Evolutionary conservation across 2,888 invertebrate species (phyloP).

Genomic region (Eilema sororculum): DNA sequence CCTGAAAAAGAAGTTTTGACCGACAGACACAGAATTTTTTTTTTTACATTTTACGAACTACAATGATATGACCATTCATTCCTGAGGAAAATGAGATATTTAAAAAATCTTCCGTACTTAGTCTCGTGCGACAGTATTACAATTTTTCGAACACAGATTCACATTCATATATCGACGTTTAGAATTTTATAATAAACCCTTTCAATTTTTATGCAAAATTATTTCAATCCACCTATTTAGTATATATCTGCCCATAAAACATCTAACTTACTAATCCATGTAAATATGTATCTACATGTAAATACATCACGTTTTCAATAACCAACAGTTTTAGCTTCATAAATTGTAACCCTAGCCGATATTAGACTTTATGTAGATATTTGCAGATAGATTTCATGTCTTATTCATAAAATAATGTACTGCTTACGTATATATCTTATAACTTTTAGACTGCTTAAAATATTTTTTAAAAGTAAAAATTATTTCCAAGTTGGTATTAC

Average conservation of each 20-base stretch:
- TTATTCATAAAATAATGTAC: slow-evolving; percentile 52
- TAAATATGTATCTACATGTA: too few species aligned
- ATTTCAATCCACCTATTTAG: too few species aligned
- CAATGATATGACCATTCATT: too few species aligned
- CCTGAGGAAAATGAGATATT: too few species aligned
- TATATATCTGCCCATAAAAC: slow-evolving; percentile 69
- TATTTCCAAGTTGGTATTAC: background rate
- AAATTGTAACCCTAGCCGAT: slow-evolving; percentile 83
- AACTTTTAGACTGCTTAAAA: slow-evolving; percentile 22
- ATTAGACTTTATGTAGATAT: slow-evolving; percentile 85
- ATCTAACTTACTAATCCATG: slow-evolving; percentile 72
- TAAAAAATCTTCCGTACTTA: too few species aligned
- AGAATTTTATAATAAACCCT: too few species aligned
- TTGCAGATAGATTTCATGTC: slow-evolving; percentile 60
- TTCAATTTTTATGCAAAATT: slow-evolving; percentile 50
- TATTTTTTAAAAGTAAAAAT: background rate
- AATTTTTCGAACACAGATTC: too few species aligned
- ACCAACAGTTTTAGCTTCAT: slow-evolving; percentile 87
- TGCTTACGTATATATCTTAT: slow-evolving; percentile 29
- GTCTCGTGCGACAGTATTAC: too few species aligned
- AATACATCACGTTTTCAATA: slow-evolving; percentile 87
- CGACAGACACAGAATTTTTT: too few species aligned
- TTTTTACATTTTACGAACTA: too few species aligned
- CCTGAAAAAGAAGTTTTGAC: too few species aligned
- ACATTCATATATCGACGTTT: too few species aligned